These are phyloP conservation scores for Propithecus coquereli DNA, from an alignment of 2,113 vertebrate species.

Conservation along the genomic window DNA sequence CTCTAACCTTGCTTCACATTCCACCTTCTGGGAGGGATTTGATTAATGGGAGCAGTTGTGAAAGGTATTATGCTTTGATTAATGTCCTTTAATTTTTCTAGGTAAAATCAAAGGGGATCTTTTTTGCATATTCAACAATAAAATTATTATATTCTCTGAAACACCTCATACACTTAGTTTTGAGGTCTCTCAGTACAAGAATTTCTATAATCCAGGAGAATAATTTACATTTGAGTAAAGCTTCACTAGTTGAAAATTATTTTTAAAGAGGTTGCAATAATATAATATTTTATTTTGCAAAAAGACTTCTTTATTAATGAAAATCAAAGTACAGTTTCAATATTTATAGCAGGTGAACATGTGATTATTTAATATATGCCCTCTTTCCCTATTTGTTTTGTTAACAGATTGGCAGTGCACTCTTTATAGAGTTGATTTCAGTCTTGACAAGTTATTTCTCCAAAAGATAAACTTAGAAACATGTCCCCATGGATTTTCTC, in stretches of 20 bases:
- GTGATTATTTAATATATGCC: not conserved
- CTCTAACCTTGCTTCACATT: conserved; percentile 18
- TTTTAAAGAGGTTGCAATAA: not conserved
- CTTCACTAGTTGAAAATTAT: not conserved
- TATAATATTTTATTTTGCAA: not conserved
- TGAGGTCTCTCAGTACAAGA: not conserved
- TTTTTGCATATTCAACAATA: not conserved
- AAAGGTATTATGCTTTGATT: not conserved
- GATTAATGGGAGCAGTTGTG: conserved; percentile 18
- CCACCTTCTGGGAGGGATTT: not conserved
- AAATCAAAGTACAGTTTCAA: not conserved
- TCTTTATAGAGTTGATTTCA: not conserved
- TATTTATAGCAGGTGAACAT: not conserved
- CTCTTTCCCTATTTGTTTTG: not conserved
- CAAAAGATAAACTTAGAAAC: not conserved
- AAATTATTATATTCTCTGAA: not conserved
- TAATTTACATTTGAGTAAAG: not conserved
- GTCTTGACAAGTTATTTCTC: not conserved
- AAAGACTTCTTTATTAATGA: not conserved
- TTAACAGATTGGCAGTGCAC: not conserved
- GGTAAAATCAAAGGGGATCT: not conserved
- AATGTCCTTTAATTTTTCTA: conserved; percentile 25
- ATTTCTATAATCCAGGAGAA: not conserved
- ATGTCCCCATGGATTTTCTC: not conserved
- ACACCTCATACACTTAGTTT: not conserved